Percentiles rank a stretch among this genome's conserved stretches.
phyloP scores from a whole-genome alignment of 2,888 invertebrate genomes.

The Andrena bucephala region DNA sequence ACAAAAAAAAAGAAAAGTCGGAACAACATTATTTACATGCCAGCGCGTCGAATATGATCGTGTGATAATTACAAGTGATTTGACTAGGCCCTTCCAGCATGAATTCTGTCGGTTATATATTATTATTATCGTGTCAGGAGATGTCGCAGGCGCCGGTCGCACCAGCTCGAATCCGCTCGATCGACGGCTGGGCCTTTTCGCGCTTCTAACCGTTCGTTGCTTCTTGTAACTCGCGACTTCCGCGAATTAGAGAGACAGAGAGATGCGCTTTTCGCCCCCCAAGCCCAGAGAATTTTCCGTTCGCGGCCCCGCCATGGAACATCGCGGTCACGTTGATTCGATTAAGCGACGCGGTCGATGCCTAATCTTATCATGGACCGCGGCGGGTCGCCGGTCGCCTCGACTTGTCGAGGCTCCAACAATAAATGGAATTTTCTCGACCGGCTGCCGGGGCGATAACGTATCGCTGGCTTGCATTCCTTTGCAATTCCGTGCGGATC shows the following conservation, averaged over 20 bases:
- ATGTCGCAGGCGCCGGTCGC: slow-evolving; percentile 32
- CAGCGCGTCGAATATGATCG: slow-evolving; percentile 81
- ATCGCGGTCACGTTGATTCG: slow-evolving; percentile 76
- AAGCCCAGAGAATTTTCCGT: slow-evolving; percentile 15
- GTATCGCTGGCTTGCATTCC: background rate
- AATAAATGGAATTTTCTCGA: slow-evolving; percentile 5
- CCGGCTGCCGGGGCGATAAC: background rate
- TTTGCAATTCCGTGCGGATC: background rate
- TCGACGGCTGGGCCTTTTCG: background rate
- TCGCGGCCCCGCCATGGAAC: slow-evolving; percentile 28
- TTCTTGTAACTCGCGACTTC: background rate
- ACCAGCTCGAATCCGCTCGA: slow-evolving; percentile 47
- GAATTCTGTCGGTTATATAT: slow-evolving; percentile 62
- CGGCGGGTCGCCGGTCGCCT: slow-evolving; percentile 17
- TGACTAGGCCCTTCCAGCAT: slow-evolving; percentile 80
- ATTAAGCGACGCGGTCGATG: slow-evolving; percentile 82
- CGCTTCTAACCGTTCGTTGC: background rate
- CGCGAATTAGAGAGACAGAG: background rate
- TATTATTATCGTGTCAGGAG: slow-evolving; percentile 56
- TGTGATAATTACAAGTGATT: slow-evolving; percentile 84
- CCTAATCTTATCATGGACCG: slow-evolving; percentile 79
- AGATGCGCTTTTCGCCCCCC: background rate
- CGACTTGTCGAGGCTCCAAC: background rate
- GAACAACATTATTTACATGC: slow-evolving; percentile 75
- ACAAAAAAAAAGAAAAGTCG: slow-evolving; percentile 9